Percentiles rank a stretch among this genome's conserved stretches.
phyloP scores from a whole-genome alignment of 2,888 invertebrate species.

The Tuberolachnus salignus region DNA sequence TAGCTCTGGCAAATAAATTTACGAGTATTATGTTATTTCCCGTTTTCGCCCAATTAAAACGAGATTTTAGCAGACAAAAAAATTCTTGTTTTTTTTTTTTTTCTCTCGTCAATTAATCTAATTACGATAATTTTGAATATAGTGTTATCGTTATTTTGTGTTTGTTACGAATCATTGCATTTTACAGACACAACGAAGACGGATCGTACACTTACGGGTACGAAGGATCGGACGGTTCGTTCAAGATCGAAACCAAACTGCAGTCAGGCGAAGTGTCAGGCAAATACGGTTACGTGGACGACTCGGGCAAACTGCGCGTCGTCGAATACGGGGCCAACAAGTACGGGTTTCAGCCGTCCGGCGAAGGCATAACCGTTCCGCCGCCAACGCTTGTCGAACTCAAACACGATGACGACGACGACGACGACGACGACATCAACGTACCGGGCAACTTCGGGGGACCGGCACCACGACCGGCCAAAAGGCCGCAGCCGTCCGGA shows the following conservation, averaged over 20 bases:
- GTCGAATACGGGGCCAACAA: constrained; percentile 89
- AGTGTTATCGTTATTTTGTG: not conserved
- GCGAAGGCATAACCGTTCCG: constrained; percentile 82
- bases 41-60: too few relatives aligned
- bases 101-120: too few relatives aligned
- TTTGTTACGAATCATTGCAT: not conserved
- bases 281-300: constrained; percentile 88
- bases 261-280: constrained; percentile 84
- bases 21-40: too few relatives aligned
- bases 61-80: too few relatives aligned
- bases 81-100: too few relatives aligned
- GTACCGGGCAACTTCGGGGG: constrained; percentile 80
- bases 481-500: constrained; percentile 57
- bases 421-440: constrained; percentile 65
- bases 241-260: constrained; percentile 87
- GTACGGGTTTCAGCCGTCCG: constrained; percentile 84
- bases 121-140: too few relatives aligned
- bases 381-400: constrained; percentile 62
- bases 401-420: constrained; percentile 66
- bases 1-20: too few relatives aligned
- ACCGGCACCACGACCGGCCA: constrained; percentile 60
- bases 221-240: constrained; percentile 85
- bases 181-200: constrained; percentile 79
- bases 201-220: constrained; percentile 91
- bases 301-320: constrained; percentile 77